Percentiles rank a stretch among this genome's conserved stretches.
These are phyloP conservation scores for Tetropium fuscum DNA, from an alignment of 2,888 invertebrate species.

Conservation along the genomic window DNA sequence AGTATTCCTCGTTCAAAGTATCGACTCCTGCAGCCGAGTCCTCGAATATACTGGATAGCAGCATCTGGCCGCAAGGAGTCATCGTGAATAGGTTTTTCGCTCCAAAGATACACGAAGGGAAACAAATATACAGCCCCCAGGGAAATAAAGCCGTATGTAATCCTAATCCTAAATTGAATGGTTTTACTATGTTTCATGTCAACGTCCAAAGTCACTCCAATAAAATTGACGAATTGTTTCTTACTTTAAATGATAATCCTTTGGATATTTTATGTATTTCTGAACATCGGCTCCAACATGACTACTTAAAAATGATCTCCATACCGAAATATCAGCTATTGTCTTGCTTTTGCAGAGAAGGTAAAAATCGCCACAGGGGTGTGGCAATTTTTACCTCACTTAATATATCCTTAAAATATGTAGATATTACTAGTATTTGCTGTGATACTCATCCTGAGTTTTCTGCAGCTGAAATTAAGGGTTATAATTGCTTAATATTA, in stretches of 20 bases:
- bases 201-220: slow-evolving; percentile 6
- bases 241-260: neutral
- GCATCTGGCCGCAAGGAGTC: neutral
- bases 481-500: no score
- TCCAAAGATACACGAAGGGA: no score
- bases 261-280: slow-evolving; percentile 1
- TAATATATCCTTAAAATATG: neutral
- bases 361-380: no score
- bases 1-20: neutral
- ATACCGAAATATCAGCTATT: neutral
- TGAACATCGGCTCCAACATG: neutral
- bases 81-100: neutral
- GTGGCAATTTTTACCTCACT: neutral
- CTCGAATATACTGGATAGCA: neutral
- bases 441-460: no score
- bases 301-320: neutral
- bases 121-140: no score
- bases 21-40: neutral
- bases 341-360: neutral
- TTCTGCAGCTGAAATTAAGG: no score
- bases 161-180: neutral
- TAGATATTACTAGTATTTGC: no score
- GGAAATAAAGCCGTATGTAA: no score
- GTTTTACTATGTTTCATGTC: neutral
- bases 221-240: neutral